These are phyloP conservation scores for Drosophila pegasa DNA, from an alignment of 2,888 invertebrate species.

Conservation along the genomic window DNA sequence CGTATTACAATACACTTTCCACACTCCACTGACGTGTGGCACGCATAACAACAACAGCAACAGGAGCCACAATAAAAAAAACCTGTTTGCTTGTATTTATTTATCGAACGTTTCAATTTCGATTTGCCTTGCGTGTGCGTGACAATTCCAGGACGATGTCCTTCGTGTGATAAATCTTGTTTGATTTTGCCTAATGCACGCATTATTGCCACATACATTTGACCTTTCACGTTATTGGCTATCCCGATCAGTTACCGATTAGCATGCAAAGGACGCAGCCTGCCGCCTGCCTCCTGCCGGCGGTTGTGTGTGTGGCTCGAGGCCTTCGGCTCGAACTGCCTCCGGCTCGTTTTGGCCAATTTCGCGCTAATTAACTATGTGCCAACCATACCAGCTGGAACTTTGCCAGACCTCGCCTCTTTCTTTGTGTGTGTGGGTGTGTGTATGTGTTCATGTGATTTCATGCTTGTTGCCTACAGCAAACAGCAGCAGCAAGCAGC, in stretches of 20 bases:
- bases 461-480: constrained; percentile 73
- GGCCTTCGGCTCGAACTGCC: constrained; percentile 12
- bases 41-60: constrained; percentile 7
- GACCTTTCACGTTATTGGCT: constrained; percentile 67
- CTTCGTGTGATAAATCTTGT: constrained; percentile 64
- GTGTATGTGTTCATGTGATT: constrained; percentile 64
- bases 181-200: constrained; percentile 63
- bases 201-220: constrained; percentile 57
- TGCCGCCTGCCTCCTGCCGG: neutral
- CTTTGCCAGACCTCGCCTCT: constrained; percentile 54
- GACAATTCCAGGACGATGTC: constrained; percentile 54
- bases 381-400: constrained; percentile 69
- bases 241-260: constrained; percentile 72
- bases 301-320: neutral
- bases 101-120: constrained; percentile 62
- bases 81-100: constrained; percentile 32
- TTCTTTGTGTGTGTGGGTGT: constrained; percentile 8
- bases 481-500: constrained; percentile 28
- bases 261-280: constrained; percentile 57
- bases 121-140: constrained; percentile 60
- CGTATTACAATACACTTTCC: constrained; percentile 64
- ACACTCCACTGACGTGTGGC: constrained; percentile 48
- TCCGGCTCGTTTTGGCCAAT: constrained; percentile 51
- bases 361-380: constrained; percentile 78
- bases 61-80: constrained; percentile 1